A percentile compares a stretch with the other conserved stretches of the same genome.
These are phyloP conservation scores for Celastrina argiolus DNA, from an alignment of 2,888 invertebrate species.

Conservation along the genomic window DNA sequence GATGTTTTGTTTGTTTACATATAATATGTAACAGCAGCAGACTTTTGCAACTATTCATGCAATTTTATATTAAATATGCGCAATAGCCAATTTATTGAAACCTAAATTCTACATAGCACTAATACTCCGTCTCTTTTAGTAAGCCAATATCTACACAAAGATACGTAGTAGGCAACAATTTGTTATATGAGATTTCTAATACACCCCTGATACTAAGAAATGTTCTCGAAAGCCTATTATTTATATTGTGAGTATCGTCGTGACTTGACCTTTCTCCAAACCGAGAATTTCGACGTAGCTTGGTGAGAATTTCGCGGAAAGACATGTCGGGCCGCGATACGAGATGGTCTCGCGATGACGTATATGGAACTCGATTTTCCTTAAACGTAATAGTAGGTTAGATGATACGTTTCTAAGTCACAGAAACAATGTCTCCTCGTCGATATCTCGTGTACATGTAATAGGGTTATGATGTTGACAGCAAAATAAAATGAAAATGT, in stretches of 20 bases:
- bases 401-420: conserved; percentile 12
- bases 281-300: not conserved
- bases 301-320: conserved; percentile 29
- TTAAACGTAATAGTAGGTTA: conserved; percentile 27
- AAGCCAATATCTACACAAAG: too few species aligned
- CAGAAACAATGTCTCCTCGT: not conserved
- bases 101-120: too few species aligned
- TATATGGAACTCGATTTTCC: conserved; percentile 29
- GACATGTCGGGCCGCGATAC: conserved; percentile 24
- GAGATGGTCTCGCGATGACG: conserved; percentile 28
- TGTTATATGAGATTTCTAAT: not conserved
- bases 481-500: not conserved
- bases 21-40: too few species aligned
- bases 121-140: too few species aligned
- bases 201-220: not conserved
- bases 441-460: not conserved
- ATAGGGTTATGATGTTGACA: not conserved
- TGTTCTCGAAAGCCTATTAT: not conserved
- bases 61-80: too few species aligned
- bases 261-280: not conserved
- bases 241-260: not conserved
- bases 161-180: not conserved
- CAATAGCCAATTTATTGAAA: too few species aligned
- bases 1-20: too few species aligned
- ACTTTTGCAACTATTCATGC: too few species aligned